Percentiles rank a stretch among this genome's conserved stretches.
These are phyloP conservation scores for Zaprionus gabonicus DNA, from an alignment of 1,140 invertebrate species.

Conservation along the genomic window DNA sequence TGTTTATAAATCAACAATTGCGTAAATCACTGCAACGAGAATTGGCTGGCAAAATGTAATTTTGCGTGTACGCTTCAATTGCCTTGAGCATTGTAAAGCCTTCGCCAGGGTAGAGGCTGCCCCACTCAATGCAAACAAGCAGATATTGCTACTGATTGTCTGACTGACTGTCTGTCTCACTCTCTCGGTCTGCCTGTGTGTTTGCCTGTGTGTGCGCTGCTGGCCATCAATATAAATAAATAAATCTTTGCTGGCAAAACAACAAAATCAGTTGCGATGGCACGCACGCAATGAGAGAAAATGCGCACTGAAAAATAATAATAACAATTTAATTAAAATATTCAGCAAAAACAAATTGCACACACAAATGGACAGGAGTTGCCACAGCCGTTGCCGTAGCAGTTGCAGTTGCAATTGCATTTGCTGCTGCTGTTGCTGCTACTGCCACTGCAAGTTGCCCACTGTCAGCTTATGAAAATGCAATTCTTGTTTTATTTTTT, in stretches of 20 bases:
- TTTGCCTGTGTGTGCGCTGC: constrained; percentile 20
- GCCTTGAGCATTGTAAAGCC: constrained; percentile 69
- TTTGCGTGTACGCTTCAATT: constrained; percentile 71
- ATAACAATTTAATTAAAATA: constrained; percentile 82
- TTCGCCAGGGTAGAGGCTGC: not conserved
- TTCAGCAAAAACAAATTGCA: constrained; percentile 73
- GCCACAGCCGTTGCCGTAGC: constrained; percentile 7
- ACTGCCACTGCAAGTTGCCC: constrained; percentile 33
- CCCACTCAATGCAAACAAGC: constrained; percentile 57
- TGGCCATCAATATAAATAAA: constrained; percentile 79
- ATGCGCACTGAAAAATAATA: constrained; percentile 67
- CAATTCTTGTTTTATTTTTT: constrained; percentile 71
- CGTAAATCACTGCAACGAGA: constrained; percentile 68
- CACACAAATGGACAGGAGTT: constrained; percentile 34
- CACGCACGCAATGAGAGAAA: constrained; percentile 55
- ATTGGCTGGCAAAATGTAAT: constrained; percentile 69
- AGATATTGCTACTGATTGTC: constrained; percentile 35
- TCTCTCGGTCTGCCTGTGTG: not conserved
- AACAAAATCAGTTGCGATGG: constrained; percentile 79
- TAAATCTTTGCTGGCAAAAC: constrained; percentile 80
- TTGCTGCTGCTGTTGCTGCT: not conserved
- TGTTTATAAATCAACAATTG: constrained; percentile 78
- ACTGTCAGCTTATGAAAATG: constrained; percentile 74
- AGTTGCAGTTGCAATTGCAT: constrained; percentile 9
- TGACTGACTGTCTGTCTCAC: constrained; percentile 3